These are phyloP conservation scores for Chaunax sp. DNA, from an alignment of 2,797 vertebrate genomes.

Conservation along the genomic window DNA sequence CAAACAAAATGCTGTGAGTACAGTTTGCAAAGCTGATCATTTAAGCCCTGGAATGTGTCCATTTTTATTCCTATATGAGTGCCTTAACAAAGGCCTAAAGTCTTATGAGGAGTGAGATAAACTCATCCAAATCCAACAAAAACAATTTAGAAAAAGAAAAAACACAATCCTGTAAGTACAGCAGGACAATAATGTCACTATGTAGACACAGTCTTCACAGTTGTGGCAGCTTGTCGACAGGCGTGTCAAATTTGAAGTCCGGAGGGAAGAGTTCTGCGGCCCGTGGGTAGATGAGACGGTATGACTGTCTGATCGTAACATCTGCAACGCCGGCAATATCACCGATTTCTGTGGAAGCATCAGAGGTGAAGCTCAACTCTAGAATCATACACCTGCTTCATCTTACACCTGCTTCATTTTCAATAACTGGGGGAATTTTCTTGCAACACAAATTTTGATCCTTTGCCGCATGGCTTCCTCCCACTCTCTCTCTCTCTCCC, in stretches of 20 bases:
- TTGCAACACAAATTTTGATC: no score
- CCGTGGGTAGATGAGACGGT: conserved; percentile 97
- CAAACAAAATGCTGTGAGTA: conserved; percentile 84
- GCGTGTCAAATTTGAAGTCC: conserved; percentile 99
- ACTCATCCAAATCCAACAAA: conserved; percentile 63
- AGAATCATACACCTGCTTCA: background rate
- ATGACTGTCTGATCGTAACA: conserved; percentile 97
- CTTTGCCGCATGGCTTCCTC: no score
- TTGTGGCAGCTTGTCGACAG: conserved; percentile 97
- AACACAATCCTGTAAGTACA: conserved; percentile 66
- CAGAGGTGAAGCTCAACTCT: background rate
- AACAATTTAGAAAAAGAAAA: conserved; percentile 41
- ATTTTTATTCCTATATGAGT: conserved; percentile 71
- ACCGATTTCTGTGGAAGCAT: conserved; percentile 90
- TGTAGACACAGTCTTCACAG: conserved; percentile 84
- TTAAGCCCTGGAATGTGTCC: conserved; percentile 93
- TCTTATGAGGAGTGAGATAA: conserved; percentile 78
- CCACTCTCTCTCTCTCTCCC: no score
- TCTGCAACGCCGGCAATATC: conserved; percentile 98
- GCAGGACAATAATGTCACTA: conserved; percentile 47
- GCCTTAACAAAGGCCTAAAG: conserved; percentile 80
- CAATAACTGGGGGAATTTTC: no score
- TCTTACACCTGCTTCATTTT: background rate
- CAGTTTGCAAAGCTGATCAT: conserved; percentile 70
- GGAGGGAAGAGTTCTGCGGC: conserved; percentile 96